These are phyloP conservation scores for Argentina silus DNA, from an alignment of 2,797 vertebrate species.

Conservation along the genomic window DNA sequence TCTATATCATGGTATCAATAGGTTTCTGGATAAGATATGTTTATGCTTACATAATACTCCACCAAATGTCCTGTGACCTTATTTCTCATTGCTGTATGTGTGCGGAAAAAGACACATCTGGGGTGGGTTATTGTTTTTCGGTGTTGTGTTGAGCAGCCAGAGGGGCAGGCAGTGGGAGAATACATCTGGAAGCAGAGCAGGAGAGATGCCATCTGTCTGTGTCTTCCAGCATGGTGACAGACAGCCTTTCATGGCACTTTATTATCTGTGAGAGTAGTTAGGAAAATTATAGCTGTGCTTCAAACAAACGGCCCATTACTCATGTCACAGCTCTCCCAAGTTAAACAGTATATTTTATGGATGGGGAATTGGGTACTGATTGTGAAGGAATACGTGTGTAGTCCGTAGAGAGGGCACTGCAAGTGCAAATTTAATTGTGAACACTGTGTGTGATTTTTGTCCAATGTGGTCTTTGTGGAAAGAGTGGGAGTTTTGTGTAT, in stretches of 20 bases:
- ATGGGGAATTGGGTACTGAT: constrained; percentile 48
- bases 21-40: neutral
- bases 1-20: no score
- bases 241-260: constrained; percentile 56
- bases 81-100: constrained; percentile 16
- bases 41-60: neutral
- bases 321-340: constrained; percentile 52
- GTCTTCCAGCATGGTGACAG: constrained; percentile 63
- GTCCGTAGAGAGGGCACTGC: constrained; percentile 1
- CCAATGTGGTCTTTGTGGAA: neutral
- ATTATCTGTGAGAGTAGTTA: constrained; percentile 65
- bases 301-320: constrained; percentile 59
- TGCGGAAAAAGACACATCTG: constrained; percentile 27
- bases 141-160: constrained; percentile 57
- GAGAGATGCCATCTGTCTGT: constrained; percentile 66
- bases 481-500: neutral
- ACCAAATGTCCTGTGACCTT: neutral
- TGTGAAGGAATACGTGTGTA: constrained; percentile 15
- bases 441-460: neutral
- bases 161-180: constrained; percentile 51
- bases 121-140: constrained; percentile 18
- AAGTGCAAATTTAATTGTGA: neutral
- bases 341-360: constrained; percentile 53
- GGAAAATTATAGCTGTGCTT: constrained; percentile 64
- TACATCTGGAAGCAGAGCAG: constrained; percentile 57